A percentile compares a stretch with the other conserved stretches of the same genome.
Evolutionary conservation across 92 coral and sea anemone genomes (phyloP).

Genomic region (Siderastrea siderea): DNA sequence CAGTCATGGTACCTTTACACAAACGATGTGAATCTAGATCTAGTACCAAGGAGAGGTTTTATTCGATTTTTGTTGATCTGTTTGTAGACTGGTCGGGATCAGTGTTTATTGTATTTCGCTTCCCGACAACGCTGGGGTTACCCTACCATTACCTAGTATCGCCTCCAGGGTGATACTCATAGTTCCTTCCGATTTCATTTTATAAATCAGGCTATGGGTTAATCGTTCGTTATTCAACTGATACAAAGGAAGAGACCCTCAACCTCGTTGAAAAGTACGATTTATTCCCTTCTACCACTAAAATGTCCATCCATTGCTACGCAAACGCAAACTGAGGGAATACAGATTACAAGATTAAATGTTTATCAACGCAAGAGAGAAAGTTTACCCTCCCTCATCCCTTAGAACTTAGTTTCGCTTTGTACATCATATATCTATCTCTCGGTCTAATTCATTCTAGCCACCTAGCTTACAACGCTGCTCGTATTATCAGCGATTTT

Average conservation of each 20-base stretch:
- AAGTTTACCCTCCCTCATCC: background rate
- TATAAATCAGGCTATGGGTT: background rate
- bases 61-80: too few relatives aligned
- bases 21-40: too few relatives aligned
- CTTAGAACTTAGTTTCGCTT: background rate
- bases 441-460: background rate
- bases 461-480: background rate
- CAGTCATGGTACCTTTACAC: too few relatives aligned
- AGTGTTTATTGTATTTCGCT: too few relatives aligned
- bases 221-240: background rate
- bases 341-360: background rate
- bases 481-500: too few relatives aligned
- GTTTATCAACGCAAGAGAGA: background rate
- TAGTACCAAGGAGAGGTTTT: too few relatives aligned
- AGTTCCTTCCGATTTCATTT: background rate
- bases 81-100: too few relatives aligned
- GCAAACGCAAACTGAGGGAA: background rate
- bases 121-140: too few relatives aligned
- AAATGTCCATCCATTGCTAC: background rate
- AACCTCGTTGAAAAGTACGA: conserved; percentile 26
- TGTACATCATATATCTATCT: background rate
- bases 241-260: background rate
- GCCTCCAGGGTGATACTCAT: too few relatives aligned
- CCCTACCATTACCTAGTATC: too few relatives aligned
- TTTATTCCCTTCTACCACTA: conserved; percentile 28